Conservation (phyloP, 2,797 vertebrate genomes). For the Botia kubotai region DNA sequence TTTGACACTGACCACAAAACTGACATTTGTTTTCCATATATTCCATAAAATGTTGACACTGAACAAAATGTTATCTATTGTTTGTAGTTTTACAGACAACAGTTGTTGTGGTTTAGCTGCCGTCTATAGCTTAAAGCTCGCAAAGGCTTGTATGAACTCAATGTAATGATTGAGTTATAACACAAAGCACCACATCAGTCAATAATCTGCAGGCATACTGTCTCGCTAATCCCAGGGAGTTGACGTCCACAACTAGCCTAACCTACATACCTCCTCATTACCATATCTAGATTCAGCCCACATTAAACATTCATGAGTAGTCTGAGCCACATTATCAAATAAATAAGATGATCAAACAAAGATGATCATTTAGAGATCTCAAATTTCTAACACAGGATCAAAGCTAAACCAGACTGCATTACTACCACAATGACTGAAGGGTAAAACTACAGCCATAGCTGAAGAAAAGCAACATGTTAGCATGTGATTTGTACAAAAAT, state of each 20-base stretch:
- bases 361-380: neutral
- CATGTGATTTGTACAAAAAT: neutral
- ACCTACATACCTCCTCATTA: slow-evolving; percentile 41
- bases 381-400: slow-evolving; percentile 22
- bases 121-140: no score
- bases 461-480: slow-evolving; percentile 5
- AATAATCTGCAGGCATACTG: slow-evolving; percentile 20
- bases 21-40: no score
- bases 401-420: slow-evolving; percentile 16
- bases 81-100: no score
- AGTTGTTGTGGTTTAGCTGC: no score
- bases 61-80: no score
- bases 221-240: neutral
- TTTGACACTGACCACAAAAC: no score
- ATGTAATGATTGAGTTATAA: neutral
- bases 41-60: no score
- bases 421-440: neutral
- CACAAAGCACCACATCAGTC: slow-evolving; percentile 15
- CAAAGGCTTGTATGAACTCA: neutral
- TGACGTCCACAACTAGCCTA: slow-evolving; percentile 32
- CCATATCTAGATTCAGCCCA: slow-evolving; percentile 36
- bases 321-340: neutral
- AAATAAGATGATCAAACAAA: slow-evolving; percentile 12
- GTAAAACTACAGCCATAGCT: neutral
- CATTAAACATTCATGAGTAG: slow-evolving; percentile 16